A percentile compares a stretch with the other conserved stretches of the same genome.
These are phyloP conservation scores for Zelostemma sp. DNA, from an alignment of 1,140 invertebrate species.

Conservation along the genomic window DNA sequence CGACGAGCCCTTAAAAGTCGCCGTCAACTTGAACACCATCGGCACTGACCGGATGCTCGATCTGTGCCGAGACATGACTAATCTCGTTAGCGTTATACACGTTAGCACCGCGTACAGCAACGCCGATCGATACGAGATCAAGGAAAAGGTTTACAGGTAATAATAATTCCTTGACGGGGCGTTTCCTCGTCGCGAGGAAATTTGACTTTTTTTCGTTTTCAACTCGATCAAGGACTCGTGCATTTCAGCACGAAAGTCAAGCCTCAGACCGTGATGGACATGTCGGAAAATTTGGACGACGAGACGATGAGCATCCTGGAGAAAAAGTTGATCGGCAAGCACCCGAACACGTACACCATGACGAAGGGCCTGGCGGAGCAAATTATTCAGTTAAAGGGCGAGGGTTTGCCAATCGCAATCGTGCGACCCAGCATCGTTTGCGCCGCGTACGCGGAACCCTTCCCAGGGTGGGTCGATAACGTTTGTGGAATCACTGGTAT, in stretches of 20 bases:
- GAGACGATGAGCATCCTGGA: slow-evolving; percentile 76
- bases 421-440: slow-evolving; percentile 93
- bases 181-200: no score
- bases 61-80: slow-evolving; percentile 77
- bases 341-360: slow-evolving; percentile 91
- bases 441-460: slow-evolving; percentile 81
- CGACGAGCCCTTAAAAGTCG: slow-evolving; percentile 79
- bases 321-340: slow-evolving; percentile 77
- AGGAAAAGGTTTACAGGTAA: slow-evolving; percentile 79
- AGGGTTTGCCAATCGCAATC: slow-evolving; percentile 85
- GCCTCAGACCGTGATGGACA: slow-evolving; percentile 78
- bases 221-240: no score
- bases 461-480: slow-evolving; percentile 95
- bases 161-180: no score
- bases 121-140: slow-evolving; percentile 77
- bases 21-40: slow-evolving; percentile 79
- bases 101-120: slow-evolving; percentile 93
- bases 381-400: slow-evolving; percentile 75
- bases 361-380: slow-evolving; percentile 89
- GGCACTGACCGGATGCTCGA: slow-evolving; percentile 78
- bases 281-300: slow-evolving; percentile 79
- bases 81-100: slow-evolving; percentile 82
- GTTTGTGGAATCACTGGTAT: slow-evolving; percentile 83
- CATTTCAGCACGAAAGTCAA: slow-evolving; percentile 74
- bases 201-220: no score